phyloP scores from a whole-genome alignment of 23 tunicate genomes.

The Oikopleura albicans region DNA sequence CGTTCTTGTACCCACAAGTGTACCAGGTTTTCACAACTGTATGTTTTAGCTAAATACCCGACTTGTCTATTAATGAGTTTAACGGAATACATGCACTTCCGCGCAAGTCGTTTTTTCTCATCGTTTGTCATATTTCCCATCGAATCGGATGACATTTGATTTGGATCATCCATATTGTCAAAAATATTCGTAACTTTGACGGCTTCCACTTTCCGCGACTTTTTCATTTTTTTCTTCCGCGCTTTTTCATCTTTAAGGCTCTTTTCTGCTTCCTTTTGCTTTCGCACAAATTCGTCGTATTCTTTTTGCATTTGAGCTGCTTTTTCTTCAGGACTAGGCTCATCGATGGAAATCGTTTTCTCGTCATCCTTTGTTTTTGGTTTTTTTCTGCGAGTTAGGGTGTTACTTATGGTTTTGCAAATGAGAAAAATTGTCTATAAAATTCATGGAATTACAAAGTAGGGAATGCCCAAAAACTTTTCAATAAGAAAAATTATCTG shows the following conservation, averaged over 20 bases:
- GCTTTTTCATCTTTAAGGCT: not conserved
- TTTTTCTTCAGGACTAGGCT: not conserved
- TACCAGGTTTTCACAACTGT: not conserved
- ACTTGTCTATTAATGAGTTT: slow-evolving; percentile 1
- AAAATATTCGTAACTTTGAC: slow-evolving; percentile 11
- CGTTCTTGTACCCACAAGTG: not conserved
- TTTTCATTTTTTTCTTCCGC: not conserved
- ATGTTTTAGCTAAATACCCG: too few relatives aligned
- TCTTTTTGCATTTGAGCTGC: not conserved
- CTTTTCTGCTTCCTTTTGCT: slow-evolving; percentile 1
- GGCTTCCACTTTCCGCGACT: not conserved
- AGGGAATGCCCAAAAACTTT: too few relatives aligned
- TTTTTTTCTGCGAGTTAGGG: too few relatives aligned
- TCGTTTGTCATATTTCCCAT: not conserved
- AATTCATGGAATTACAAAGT: too few relatives aligned
- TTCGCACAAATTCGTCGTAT: slow-evolving; percentile 12
- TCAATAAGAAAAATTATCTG: too few relatives aligned
- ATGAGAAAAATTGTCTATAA: too few relatives aligned
- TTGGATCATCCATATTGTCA: not conserved
- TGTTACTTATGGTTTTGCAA: too few relatives aligned
- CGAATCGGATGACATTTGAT: not conserved
- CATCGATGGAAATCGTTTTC: too few relatives aligned
- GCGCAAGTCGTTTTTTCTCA: not conserved
- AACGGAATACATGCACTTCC: not conserved
- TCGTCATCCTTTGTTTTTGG: too few relatives aligned